These are phyloP conservation scores for Takifugu flavidus DNA, from an alignment of 2,113 vertebrate species.

Conservation along the genomic window DNA sequence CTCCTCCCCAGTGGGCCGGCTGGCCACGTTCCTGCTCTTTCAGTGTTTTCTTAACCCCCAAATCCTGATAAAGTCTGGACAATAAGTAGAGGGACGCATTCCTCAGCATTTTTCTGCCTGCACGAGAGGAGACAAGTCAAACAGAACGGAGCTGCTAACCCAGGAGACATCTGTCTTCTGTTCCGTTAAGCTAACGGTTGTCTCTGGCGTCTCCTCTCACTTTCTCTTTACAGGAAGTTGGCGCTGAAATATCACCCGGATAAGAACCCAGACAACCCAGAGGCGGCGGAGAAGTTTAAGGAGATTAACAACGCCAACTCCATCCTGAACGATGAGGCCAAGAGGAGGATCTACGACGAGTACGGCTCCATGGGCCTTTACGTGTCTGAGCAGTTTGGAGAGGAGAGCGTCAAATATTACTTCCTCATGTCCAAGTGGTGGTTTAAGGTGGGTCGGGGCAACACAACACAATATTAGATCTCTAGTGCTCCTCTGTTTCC, in stretches of 20 bases:
- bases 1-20: too few relatives aligned
- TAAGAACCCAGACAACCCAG: constrained; percentile 89
- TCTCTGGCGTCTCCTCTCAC: background rate
- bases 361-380: constrained; percentile 93
- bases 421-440: constrained; percentile 92
- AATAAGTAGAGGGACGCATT: too few relatives aligned
- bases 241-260: constrained; percentile 92
- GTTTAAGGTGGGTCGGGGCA: constrained; percentile 83
- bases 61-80: too few relatives aligned
- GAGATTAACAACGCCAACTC: constrained; percentile 93
- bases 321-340: constrained; percentile 83
- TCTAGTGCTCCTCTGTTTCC: too few relatives aligned
- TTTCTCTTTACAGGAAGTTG: constrained; percentile 75
- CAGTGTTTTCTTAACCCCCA: too few relatives aligned
- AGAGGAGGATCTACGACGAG: constrained; percentile 85
- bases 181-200: too few relatives aligned
- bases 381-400: constrained; percentile 89
- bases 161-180: too few relatives aligned
- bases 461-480: background rate
- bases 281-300: constrained; percentile 90
- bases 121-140: too few relatives aligned
- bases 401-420: constrained; percentile 90
- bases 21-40: too few relatives aligned
- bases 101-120: too few relatives aligned
- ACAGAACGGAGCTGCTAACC: too few relatives aligned